Evolutionary conservation across 2,113 vertebrate species (phyloP).

Genomic region (Cairina moschata): DNA sequence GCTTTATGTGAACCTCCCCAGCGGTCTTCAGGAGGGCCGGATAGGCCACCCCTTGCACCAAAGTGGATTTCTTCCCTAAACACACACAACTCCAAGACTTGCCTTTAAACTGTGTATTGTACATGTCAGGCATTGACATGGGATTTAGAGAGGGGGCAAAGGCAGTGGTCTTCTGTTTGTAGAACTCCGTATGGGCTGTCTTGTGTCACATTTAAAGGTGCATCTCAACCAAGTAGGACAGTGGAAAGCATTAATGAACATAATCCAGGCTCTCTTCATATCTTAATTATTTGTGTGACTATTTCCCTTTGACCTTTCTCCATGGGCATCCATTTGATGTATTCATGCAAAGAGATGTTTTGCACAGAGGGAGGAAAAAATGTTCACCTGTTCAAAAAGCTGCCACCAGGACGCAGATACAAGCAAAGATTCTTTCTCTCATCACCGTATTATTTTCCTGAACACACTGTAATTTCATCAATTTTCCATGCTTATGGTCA

Average conservation of each 20-base stretch:
- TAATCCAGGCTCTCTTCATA: slow-evolving; percentile 55
- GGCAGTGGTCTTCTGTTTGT: background rate
- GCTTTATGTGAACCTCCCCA: background rate
- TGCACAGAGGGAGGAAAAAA: slow-evolving; percentile 66
- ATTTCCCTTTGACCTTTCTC: slow-evolving; percentile 76
- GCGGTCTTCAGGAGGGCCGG: background rate
- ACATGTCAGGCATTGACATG: background rate
- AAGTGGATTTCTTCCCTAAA: background rate
- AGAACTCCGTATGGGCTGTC: background rate
- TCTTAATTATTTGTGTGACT: slow-evolving; percentile 72
- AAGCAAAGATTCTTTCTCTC: slow-evolving; percentile 75
- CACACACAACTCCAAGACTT: background rate
- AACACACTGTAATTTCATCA: slow-evolving; percentile 84
- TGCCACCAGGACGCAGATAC: slow-evolving; percentile 77
- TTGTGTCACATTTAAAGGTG: background rate
- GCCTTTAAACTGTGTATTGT: background rate
- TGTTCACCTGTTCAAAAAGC: slow-evolving; percentile 84
- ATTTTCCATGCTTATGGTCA: slow-evolving; percentile 82
- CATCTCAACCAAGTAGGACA: background rate
- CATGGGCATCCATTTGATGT: slow-evolving; percentile 72
- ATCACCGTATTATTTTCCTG: slow-evolving; percentile 76
- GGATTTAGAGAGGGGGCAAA: background rate
- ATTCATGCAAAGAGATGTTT: slow-evolving; percentile 71
- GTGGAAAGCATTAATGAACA: slow-evolving; percentile 27
- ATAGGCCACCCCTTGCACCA: background rate